A percentile compares a stretch with the other conserved stretches of the same genome.
Conservation (phyloP, 2,797 vertebrate species). For the Numenius phaeopus region DNA sequence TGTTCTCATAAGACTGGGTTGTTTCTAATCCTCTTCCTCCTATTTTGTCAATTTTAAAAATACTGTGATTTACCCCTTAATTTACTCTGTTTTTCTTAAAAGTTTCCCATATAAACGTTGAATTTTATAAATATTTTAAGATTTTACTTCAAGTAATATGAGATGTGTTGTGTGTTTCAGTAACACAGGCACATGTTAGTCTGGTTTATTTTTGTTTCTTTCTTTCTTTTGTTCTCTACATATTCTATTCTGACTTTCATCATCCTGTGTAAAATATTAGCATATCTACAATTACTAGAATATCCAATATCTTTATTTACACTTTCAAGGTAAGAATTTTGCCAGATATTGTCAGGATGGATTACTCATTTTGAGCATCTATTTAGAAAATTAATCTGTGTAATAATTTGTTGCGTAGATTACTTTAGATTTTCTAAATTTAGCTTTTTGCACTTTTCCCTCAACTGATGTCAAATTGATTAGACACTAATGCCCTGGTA, state of each 20-base stretch:
- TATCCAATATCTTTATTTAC: not conserved
- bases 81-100: not conserved
- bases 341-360: not conserved
- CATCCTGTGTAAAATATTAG: not conserved
- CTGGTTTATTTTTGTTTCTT: not conserved
- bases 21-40: not conserved
- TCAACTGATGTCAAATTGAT: constrained; percentile 9
- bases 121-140: not conserved
- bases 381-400: not conserved
- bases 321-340: not conserved
- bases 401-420: not conserved
- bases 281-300: not conserved
- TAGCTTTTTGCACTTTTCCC: constrained; percentile 7
- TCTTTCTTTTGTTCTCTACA: not conserved
- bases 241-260: not conserved
- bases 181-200: not conserved
- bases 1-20: not conserved
- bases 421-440: not conserved
- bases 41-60: not conserved
- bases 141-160: not conserved
- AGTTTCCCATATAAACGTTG: not conserved
- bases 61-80: not conserved
- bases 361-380: not conserved
- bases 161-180: not conserved
- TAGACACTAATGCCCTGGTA: not conserved